Evolutionary conservation across 2,113 vertebrate genomes (phyloP).

Genomic region (Prunella himalayana): DNA sequence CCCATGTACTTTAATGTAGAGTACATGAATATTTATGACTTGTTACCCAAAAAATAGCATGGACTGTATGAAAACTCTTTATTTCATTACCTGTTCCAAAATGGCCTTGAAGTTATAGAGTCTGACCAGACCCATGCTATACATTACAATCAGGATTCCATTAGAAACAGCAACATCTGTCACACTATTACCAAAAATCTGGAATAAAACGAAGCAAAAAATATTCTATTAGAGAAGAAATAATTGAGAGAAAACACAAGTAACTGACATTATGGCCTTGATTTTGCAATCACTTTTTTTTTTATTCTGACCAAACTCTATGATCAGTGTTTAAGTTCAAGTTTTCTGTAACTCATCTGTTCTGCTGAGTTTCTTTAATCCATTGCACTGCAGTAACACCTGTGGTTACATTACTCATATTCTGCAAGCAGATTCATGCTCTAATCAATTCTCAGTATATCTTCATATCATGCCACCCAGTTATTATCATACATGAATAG

Average conservation of each 20-base stretch:
- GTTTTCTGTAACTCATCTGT: not conserved
- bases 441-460: not conserved
- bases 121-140: conserved; percentile 86
- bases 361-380: not conserved
- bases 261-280: not conserved
- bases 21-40: not conserved
- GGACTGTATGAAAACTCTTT: not conserved
- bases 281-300: not conserved
- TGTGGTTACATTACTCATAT: not conserved
- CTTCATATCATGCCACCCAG: not conserved
- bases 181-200: conserved; percentile 89
- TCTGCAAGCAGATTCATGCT: not conserved
- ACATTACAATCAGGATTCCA: conserved; percentile 88
- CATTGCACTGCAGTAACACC: not conserved
- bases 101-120: conserved; percentile 92
- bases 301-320: not conserved
- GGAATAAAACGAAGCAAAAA: conserved; percentile 30
- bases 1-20: not conserved
- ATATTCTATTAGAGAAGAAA: conserved; percentile 19
- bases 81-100: conserved; percentile 79
- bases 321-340: not conserved
- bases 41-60: not conserved
- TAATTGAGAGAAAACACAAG: not conserved
- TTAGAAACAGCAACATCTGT: conserved; percentile 88
- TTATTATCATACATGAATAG: not conserved